phyloP scores from a whole-genome alignment of 2,113 vertebrate species.

The Macquaria ambigua region DNA sequence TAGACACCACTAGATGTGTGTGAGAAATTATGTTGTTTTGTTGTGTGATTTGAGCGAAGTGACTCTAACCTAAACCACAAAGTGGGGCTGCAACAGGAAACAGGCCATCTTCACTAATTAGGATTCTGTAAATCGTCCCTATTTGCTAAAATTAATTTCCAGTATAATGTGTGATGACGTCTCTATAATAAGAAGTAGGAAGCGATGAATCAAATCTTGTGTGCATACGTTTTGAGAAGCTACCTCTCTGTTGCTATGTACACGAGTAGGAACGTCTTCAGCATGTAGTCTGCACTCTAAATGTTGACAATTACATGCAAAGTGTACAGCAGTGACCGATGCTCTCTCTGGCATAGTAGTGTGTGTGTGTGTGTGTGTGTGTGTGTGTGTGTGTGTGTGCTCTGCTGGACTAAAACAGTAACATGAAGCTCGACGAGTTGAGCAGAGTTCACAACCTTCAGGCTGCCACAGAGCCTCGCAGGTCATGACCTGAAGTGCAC shows the following conservation, averaged over 20 bases:
- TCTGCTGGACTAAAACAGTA: background rate
- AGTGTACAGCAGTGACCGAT: background rate
- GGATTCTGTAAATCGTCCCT: too few species aligned
- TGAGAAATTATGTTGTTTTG: background rate
- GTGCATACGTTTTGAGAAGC: background rate
- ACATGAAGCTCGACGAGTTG: background rate
- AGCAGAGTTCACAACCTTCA: slow-evolving; percentile 7
- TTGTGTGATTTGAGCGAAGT: background rate
- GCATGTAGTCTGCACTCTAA: background rate
- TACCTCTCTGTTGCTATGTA: background rate
- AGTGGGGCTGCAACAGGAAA: background rate
- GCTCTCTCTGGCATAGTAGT: background rate
- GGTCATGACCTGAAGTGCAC: slow-evolving; percentile 18
- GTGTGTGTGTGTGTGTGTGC: background rate
- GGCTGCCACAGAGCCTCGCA: background rate
- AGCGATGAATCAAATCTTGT: background rate
- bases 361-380: background rate
- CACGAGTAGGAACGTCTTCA: background rate
- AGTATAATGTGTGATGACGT: background rate
- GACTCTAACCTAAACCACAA: slow-evolving; percentile 9
- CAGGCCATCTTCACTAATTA: background rate
- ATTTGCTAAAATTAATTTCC: background rate
- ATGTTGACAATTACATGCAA: too few species aligned
- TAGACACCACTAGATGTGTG: background rate
- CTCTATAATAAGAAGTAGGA: background rate